Conservation (phyloP, 2,113 vertebrate species). For the Neofelis nebulosa region DNA sequence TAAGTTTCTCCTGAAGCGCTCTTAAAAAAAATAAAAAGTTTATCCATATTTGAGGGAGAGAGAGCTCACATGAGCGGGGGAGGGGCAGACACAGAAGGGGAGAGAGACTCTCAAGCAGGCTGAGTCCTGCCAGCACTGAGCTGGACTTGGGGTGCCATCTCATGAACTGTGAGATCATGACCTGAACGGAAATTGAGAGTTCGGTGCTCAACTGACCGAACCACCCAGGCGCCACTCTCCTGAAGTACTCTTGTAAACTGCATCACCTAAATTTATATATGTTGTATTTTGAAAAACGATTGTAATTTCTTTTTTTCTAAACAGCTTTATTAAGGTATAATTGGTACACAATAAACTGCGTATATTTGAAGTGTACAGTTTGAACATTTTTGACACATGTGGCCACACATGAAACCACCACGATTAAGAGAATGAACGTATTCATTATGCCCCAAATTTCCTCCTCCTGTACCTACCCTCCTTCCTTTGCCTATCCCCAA, state of each 20-base stretch:
- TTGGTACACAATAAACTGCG: neutral
- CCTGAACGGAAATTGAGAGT: too few relatives aligned
- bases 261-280: neutral
- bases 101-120: too few relatives aligned
- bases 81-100: too few relatives aligned
- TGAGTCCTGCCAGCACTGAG: too few relatives aligned
- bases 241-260: neutral
- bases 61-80: too few relatives aligned
- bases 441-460: neutral
- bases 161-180: too few relatives aligned
- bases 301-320: slow-evolving; percentile 32
- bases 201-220: too few relatives aligned
- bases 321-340: neutral
- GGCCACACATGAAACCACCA: neutral
- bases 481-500: neutral
- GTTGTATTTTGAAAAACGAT: neutral
- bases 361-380: neutral
- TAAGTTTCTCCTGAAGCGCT: neutral
- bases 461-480: neutral
- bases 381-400: neutral
- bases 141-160: too few relatives aligned
- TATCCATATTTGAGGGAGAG: too few relatives aligned
- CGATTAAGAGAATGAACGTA: neutral
- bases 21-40: neutral
- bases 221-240: neutral